phyloP scores from a whole-genome alignment of 2,888 invertebrate species.

The Quadroppia sp. region DNA sequence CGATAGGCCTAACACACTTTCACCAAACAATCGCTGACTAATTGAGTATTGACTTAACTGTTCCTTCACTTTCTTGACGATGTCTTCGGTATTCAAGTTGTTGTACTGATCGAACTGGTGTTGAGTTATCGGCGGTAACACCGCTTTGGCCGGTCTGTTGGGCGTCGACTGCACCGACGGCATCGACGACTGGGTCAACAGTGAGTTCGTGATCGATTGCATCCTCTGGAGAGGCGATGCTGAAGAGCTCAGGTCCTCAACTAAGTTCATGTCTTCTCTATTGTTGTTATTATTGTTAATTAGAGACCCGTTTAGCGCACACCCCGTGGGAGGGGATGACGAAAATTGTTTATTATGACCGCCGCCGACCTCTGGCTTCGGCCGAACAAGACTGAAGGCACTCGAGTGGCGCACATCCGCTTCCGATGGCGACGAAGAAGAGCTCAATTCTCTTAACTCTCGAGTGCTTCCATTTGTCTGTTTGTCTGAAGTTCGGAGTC shows the following conservation, averaged over 20 bases:
- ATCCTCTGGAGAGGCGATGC: slow-evolving; percentile 93
- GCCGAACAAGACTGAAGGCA: slow-evolving; percentile 79
- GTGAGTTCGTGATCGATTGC: slow-evolving; percentile 95
- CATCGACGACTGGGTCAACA: slow-evolving; percentile 70
- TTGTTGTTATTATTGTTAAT: slow-evolving; percentile 16
- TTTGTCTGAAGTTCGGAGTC: slow-evolving; percentile 43
- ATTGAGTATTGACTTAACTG: slow-evolving; percentile 92
- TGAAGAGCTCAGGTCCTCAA: slow-evolving; percentile 71
- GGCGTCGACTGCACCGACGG: slow-evolving; percentile 77
- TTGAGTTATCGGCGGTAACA: slow-evolving; percentile 95
- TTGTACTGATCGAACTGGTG: slow-evolving; percentile 98
- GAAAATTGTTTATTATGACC: slow-evolving; percentile 13
- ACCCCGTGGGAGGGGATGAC: slow-evolving; percentile 27
- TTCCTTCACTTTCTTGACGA: slow-evolving; percentile 92
- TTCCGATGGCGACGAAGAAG: slow-evolving; percentile 42
- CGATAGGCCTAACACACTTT: slow-evolving; percentile 91
- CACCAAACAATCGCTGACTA: slow-evolving; percentile 95
- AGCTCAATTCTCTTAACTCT: slow-evolving; percentile 27
- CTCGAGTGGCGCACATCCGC: slow-evolving; percentile 52
- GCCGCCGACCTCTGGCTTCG: slow-evolving; percentile 67
- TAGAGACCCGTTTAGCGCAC: slow-evolving; percentile 3
- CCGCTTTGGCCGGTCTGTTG: slow-evolving; percentile 88
- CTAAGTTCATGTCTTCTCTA: slow-evolving; percentile 54
- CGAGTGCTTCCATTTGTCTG: slow-evolving; percentile 27
- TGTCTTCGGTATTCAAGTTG: slow-evolving; percentile 95